phyloP scores from a whole-genome alignment of 2,888 invertebrate species.

The Helobdella robusta region DNA sequence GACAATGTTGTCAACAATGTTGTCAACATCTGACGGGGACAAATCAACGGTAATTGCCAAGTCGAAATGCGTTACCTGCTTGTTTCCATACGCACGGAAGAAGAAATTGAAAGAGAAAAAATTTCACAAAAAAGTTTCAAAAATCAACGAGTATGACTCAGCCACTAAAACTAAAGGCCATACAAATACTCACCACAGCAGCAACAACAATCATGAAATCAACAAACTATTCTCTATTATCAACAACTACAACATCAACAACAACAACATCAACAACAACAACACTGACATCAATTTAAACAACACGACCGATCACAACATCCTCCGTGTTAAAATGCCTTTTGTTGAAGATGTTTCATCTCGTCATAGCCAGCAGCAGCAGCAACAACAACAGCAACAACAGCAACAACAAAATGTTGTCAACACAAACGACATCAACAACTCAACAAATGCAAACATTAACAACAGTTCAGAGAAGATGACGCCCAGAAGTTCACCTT shows the following conservation, averaged over 20 bases:
- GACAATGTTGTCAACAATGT: not conserved
- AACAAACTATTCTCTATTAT: not conserved
- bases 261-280: not conserved
- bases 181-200: too few species aligned
- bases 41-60: too few species aligned
- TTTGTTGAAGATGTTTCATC: not conserved
- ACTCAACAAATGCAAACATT: too few species aligned
- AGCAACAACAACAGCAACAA: conserved; percentile 5
- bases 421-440: too few species aligned
- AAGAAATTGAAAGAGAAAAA: too few species aligned
- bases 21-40: not conserved
- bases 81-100: too few species aligned
- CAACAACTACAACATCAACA: conserved; percentile 16
- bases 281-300: not conserved
- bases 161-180: not conserved
- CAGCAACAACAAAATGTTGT: conserved; percentile 17
- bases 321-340: not conserved
- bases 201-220: not conserved
- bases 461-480: too few species aligned
- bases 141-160: not conserved
- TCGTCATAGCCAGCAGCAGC: not conserved
- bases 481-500: too few species aligned
- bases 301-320: not conserved
- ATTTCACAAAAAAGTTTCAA: not conserved
- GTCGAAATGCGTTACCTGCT: too few species aligned